phyloP scores from a whole-genome alignment of 2,797 vertebrate species.

The Alcedo quadribrachys region DNA sequence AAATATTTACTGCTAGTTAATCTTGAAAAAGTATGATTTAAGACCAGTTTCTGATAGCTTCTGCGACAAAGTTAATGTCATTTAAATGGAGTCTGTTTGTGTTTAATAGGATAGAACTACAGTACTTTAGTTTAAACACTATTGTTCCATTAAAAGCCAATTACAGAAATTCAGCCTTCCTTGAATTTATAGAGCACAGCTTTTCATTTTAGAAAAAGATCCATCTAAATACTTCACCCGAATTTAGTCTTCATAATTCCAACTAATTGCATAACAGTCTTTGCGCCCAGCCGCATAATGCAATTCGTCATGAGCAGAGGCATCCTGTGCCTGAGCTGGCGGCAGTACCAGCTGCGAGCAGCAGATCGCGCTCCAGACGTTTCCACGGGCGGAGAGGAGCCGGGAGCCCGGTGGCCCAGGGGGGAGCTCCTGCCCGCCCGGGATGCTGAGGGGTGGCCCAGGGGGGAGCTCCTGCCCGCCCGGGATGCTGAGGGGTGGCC shows the following conservation, averaged over 20 bases:
- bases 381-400: background rate
- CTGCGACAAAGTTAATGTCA: constrained; percentile 42
- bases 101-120: constrained; percentile 47
- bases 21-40: constrained; percentile 41
- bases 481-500: too few relatives aligned
- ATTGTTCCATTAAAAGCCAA: constrained; percentile 51
- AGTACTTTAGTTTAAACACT: constrained; percentile 14
- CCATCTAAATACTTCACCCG: background rate
- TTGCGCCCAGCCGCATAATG: background rate
- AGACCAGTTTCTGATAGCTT: background rate
- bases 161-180: constrained; percentile 41
- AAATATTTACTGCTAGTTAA: constrained; percentile 38
- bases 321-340: background rate
- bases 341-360: constrained; percentile 51
- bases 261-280: background rate
- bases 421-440: background rate
- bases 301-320: background rate
- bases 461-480: too few relatives aligned
- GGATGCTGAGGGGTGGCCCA: too few relatives aligned
- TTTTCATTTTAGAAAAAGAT: background rate
- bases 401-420: background rate
- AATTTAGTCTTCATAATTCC: background rate
- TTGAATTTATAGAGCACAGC: background rate
- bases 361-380: constrained; percentile 74
- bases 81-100: constrained; percentile 29